A percentile compares a stretch with the other conserved stretches of the same genome.
Conservation (phyloP, 1,140 invertebrate genomes). For the Tigriopus japonicus region DNA sequence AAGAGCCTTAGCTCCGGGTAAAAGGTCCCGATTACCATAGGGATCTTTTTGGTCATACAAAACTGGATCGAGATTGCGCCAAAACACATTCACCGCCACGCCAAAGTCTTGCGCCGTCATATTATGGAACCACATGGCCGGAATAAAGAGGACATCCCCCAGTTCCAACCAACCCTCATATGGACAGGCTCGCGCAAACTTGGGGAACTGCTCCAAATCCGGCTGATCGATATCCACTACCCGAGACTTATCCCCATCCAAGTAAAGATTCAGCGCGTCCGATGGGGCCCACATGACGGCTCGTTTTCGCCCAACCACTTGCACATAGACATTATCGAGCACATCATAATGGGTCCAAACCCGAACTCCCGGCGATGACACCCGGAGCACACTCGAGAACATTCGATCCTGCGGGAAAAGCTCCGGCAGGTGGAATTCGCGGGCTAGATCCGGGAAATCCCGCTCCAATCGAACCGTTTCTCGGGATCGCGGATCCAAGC, state of each 20-base stretch:
- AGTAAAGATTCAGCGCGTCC: constrained; percentile 33
- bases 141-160: constrained; percentile 40
- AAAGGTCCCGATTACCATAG: constrained; percentile 30
- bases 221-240: constrained; percentile 37
- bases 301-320: constrained; percentile 33
- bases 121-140: constrained; percentile 42
- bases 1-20: constrained; percentile 24
- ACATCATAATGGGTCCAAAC: constrained; percentile 45
- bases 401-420: constrained; percentile 28
- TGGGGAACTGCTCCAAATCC: constrained; percentile 30
- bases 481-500: constrained; percentile 31
- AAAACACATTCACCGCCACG: constrained; percentile 39
- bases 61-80: constrained; percentile 29
- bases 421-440: constrained; percentile 30
- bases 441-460: constrained; percentile 31
- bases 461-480: constrained; percentile 31
- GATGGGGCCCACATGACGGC: constrained; percentile 33
- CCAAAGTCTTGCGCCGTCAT: constrained; percentile 31
- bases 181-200: constrained; percentile 27
- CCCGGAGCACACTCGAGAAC: constrained; percentile 38
- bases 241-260: constrained; percentile 38
- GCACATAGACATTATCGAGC: constrained; percentile 39
- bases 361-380: constrained; percentile 31
- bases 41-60: constrained; percentile 28
- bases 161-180: constrained; percentile 30